These are phyloP conservation scores for Drosophila dives DNA, from an alignment of 2,888 invertebrate species.

Conservation along the genomic window DNA sequence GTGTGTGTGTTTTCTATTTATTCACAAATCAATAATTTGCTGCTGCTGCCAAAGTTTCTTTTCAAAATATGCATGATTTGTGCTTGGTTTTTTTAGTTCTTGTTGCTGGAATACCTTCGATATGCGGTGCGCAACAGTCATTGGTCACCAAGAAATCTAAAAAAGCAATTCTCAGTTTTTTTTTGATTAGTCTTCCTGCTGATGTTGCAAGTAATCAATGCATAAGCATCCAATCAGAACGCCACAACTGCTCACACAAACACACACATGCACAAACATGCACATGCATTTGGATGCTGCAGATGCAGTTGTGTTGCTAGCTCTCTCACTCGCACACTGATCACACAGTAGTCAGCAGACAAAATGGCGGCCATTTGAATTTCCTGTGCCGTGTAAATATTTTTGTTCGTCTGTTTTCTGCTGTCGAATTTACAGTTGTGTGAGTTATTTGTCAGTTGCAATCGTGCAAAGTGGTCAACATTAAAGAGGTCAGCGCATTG, in stretches of 20 bases:
- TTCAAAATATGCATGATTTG: slow-evolving; percentile 65
- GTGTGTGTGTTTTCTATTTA: slow-evolving; percentile 16
- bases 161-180: slow-evolving; percentile 19
- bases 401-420: slow-evolving; percentile 12
- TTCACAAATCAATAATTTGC: slow-evolving; percentile 66
- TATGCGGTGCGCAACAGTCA: slow-evolving; percentile 39
- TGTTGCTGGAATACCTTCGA: slow-evolving; percentile 16
- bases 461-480: slow-evolving; percentile 6
- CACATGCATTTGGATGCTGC: slow-evolving; percentile 31
- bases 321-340: slow-evolving; percentile 12
- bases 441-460: slow-evolving; percentile 35
- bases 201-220: slow-evolving; percentile 38
- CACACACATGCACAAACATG: slow-evolving; percentile 3
- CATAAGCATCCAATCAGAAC: slow-evolving; percentile 43
- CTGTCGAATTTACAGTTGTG: slow-evolving; percentile 36
- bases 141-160: not conserved
- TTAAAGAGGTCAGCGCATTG: slow-evolving; percentile 36
- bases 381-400: slow-evolving; percentile 11
- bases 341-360: not conserved
- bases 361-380: slow-evolving; percentile 34
- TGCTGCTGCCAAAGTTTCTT: slow-evolving; percentile 58
- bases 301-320: slow-evolving; percentile 22
- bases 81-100: not conserved
- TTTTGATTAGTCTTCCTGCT: not conserved
- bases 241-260: slow-evolving; percentile 8